phyloP scores from a whole-genome alignment of 2,888 invertebrate genomes.

The Stenchaetothrips biformis region DNA sequence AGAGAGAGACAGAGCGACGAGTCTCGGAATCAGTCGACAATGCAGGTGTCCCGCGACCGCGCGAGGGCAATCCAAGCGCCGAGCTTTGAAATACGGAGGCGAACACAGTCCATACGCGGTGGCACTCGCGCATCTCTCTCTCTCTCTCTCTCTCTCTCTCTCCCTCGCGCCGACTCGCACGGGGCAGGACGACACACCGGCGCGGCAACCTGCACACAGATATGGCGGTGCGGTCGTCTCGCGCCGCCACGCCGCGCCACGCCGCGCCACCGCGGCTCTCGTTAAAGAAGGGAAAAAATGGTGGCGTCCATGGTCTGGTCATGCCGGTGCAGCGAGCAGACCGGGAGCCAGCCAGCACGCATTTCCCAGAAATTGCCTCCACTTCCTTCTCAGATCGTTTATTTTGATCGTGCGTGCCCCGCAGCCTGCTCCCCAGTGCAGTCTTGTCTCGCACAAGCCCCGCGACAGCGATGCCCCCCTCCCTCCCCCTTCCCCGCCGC shows the following conservation, averaged over 20 bases:
- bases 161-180: too few species aligned
- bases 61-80: background rate
- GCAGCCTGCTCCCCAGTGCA: background rate
- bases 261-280: background rate
- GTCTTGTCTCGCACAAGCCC: background rate
- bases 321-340: background rate
- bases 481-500: background rate
- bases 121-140: too few species aligned
- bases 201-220: background rate
- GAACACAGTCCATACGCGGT: too few species aligned
- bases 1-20: background rate
- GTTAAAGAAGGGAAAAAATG: background rate
- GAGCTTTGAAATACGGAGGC: too few species aligned
- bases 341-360: background rate
- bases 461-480: background rate
- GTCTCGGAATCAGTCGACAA: background rate
- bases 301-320: background rate
- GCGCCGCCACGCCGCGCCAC: background rate
- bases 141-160: too few species aligned
- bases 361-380: background rate
- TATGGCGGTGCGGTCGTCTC: background rate
- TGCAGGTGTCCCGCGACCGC: background rate
- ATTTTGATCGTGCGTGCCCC: background rate
- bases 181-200: too few species aligned
- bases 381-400: background rate